phyloP scores from a whole-genome alignment of 1,140 invertebrate genomes.

The Olivierus martensii region DNA sequence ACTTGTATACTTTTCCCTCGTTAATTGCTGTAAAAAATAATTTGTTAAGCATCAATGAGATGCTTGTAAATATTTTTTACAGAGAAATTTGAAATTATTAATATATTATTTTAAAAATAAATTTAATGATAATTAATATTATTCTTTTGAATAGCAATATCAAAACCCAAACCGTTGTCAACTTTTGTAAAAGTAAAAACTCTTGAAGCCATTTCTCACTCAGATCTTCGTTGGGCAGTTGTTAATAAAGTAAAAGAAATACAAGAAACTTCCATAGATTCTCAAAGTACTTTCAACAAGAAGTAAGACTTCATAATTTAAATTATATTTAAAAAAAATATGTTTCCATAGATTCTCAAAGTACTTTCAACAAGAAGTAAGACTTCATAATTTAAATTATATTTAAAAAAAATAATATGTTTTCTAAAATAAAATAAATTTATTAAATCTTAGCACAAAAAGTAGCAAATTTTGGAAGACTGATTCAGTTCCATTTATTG shows the following conservation, averaged over 20 bases:
- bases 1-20: too few relatives aligned
- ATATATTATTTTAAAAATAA: background rate
- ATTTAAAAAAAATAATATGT: too few relatives aligned
- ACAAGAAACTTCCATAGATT: background rate
- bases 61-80: too few relatives aligned
- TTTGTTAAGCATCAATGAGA: too few relatives aligned
- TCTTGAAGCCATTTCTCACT: too few relatives aligned
- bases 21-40: too few relatives aligned
- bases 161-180: constrained; percentile 27
- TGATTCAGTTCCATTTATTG: constrained; percentile 5
- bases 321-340: background rate
- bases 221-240: constrained; percentile 17
- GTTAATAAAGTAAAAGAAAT: background rate
- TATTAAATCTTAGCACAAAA: background rate
- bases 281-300: background rate
- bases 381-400: background rate
- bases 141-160: constrained; percentile 19
- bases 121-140: too few relatives aligned
- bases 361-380: background rate
- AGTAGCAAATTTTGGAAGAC: background rate
- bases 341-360: background rate
- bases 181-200: constrained; percentile 13
- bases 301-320: background rate
- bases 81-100: constrained; percentile 2
- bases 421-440: too few relatives aligned